phyloP scores from a whole-genome alignment of 2,888 invertebrate species.

The Tipula lateralis region DNA sequence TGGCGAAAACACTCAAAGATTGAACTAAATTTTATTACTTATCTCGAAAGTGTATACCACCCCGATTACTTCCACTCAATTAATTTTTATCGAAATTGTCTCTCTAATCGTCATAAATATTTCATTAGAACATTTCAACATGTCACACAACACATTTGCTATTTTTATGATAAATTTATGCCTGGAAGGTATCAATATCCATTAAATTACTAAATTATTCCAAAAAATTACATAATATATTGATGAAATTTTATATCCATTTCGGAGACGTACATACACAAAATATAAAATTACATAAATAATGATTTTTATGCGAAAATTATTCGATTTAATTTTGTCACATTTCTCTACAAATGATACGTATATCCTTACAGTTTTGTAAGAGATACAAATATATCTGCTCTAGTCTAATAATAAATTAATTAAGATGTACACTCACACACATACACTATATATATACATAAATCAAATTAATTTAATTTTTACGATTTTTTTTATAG shows the following conservation, averaged over 20 bases:
- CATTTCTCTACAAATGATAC: background rate
- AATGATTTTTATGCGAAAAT: background rate
- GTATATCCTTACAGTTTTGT: background rate
- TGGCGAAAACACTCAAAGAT: background rate
- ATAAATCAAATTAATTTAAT: background rate
- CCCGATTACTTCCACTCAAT: background rate
- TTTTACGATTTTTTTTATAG: background rate
- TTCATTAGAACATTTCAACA: conserved; percentile 11
- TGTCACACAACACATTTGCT: background rate
- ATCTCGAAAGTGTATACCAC: background rate
- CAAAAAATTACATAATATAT: background rate
- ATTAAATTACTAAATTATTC: conserved; percentile 19
- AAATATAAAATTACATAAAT: background rate
- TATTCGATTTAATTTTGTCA: background rate
- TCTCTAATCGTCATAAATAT: background rate
- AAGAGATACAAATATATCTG: background rate
- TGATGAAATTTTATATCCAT: background rate
- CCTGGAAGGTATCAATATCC: conserved; percentile 11
- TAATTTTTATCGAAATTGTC: background rate
- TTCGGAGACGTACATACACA: background rate
- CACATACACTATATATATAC: background rate
- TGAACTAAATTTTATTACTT: background rate
- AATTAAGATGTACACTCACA: background rate
- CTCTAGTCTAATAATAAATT: background rate
- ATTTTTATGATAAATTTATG: background rate